Percentiles rank a stretch among this genome's conserved stretches.
Evolutionary conservation across 2,797 vertebrate species (phyloP).

Genomic region (Remorina albescens): DNA sequence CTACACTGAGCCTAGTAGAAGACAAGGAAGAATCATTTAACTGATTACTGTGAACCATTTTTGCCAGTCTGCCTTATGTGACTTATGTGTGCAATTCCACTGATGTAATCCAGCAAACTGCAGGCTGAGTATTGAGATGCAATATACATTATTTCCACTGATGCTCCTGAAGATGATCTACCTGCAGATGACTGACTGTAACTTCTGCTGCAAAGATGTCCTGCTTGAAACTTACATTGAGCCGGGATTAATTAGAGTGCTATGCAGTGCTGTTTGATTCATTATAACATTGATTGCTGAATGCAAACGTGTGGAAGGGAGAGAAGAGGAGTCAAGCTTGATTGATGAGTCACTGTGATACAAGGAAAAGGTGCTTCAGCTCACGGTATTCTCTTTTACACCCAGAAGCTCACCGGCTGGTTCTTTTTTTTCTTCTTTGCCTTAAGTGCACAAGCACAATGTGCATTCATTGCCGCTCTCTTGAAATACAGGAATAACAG

Average conservation of each 20-base stretch:
- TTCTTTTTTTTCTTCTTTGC: constrained; percentile 26
- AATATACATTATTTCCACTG: background rate
- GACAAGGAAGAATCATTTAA: background rate
- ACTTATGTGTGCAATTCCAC: background rate
- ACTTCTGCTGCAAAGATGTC: constrained; percentile 28
- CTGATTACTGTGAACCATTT: background rate
- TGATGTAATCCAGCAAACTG: background rate
- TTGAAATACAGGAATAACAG: constrained; percentile 66
- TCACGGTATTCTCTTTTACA: constrained; percentile 54
- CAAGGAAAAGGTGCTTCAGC: constrained; percentile 35
- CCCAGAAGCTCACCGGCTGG: constrained; percentile 51
- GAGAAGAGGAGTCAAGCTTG: constrained; percentile 37
- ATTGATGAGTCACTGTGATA: constrained; percentile 60
- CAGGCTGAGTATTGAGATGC: constrained; percentile 1
- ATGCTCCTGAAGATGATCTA: background rate
- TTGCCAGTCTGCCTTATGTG: background rate
- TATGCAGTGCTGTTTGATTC: constrained; percentile 48
- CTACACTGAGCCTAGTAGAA: background rate
- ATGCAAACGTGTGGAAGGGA: constrained; percentile 30
- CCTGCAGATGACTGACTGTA: constrained; percentile 25
- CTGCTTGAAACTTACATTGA: constrained; percentile 34
- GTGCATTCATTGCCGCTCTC: constrained; percentile 41
- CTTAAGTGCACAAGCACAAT: constrained; percentile 49
- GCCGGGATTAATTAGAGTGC: constrained; percentile 31
- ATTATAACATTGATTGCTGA: constrained; percentile 57